phyloP scores from a whole-genome alignment of 2,888 invertebrate genomes.

The Agelastica alni region DNA sequence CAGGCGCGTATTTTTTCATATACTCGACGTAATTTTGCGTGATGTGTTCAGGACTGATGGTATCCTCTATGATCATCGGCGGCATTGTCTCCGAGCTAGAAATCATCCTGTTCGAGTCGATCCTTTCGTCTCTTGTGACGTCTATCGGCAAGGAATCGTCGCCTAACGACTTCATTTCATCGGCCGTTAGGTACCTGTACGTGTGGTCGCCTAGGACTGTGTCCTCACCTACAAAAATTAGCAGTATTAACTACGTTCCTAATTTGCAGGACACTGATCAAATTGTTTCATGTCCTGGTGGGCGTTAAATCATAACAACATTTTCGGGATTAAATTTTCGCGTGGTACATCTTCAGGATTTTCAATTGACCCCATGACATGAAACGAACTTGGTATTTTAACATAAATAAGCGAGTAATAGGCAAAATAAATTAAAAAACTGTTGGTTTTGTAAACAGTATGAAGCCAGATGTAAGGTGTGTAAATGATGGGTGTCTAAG shows the following conservation, averaged over 20 bases:
- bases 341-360: too few relatives aligned
- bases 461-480: conserved; percentile 1
- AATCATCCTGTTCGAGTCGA: conserved; percentile 69
- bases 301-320: too few relatives aligned
- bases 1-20: conserved; percentile 62
- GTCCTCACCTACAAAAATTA: conserved; percentile 79
- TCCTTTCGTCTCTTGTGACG: conserved; percentile 87
- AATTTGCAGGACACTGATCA: background rate
- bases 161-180: conserved; percentile 93
- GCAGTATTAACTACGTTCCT: too few relatives aligned
- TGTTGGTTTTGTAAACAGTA: conserved; percentile 1
- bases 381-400: conserved; percentile 6
- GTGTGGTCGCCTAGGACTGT: conserved; percentile 88
- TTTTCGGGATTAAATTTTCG: too few relatives aligned
- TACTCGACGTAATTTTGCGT: conserved; percentile 58
- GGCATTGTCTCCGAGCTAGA: conserved; percentile 59
- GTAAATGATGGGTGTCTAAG: background rate
- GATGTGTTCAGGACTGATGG: conserved; percentile 66
- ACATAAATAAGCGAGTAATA: conserved; percentile 35
- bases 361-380: background rate
- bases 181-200: conserved; percentile 90
- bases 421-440: conserved; percentile 32
- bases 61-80: conserved; percentile 64
- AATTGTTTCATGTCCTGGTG: conserved; percentile 9
- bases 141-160: conserved; percentile 93